Percentiles rank a stretch among this genome's conserved stretches.
phyloP scores from a whole-genome alignment of 2,113 vertebrate species.

The Miniopterus natalensis region DNA sequence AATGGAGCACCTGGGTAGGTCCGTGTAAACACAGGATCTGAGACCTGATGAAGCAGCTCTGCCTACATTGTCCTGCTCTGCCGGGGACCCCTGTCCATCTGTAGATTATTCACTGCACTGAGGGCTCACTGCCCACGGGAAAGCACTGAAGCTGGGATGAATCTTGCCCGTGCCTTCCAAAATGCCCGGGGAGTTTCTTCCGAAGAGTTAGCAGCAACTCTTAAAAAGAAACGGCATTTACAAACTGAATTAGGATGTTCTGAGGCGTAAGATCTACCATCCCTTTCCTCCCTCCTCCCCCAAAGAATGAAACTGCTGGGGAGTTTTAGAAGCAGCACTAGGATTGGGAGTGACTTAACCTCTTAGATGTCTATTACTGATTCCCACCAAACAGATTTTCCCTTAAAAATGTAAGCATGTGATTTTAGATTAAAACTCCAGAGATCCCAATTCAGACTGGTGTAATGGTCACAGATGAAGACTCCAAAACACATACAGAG shows the following conservation, averaged over 20 bases:
- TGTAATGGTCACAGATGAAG: not conserved
- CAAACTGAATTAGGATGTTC: not conserved
- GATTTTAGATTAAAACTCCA: constrained; percentile 66
- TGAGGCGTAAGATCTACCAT: constrained; percentile 14
- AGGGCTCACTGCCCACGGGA: not conserved
- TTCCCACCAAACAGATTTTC: not conserved
- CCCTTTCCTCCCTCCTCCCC: not conserved
- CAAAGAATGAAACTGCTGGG: not conserved
- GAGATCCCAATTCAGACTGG: constrained; percentile 6
- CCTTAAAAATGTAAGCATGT: constrained; percentile 33
- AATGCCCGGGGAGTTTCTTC: constrained; percentile 49
- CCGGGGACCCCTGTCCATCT: not conserved
- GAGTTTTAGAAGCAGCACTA: constrained; percentile 56
- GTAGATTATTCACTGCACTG: not conserved
- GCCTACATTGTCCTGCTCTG: constrained; percentile 38
- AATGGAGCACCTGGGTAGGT: not conserved
- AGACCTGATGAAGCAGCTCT: constrained; percentile 4
- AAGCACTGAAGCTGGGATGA: not conserved
- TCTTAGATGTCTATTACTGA: constrained; percentile 18
- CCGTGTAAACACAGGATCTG: not conserved
- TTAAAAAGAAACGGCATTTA: constrained; percentile 60
- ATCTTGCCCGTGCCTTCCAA: not conserved
- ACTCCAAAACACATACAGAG: not conserved
- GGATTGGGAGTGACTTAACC: constrained; percentile 1
- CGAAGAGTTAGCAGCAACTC: constrained; percentile 60